Percentiles rank a stretch among this genome's conserved stretches.
phyloP scores from a whole-genome alignment of 2,113 vertebrate species.

The Callionymus lyra region DNA sequence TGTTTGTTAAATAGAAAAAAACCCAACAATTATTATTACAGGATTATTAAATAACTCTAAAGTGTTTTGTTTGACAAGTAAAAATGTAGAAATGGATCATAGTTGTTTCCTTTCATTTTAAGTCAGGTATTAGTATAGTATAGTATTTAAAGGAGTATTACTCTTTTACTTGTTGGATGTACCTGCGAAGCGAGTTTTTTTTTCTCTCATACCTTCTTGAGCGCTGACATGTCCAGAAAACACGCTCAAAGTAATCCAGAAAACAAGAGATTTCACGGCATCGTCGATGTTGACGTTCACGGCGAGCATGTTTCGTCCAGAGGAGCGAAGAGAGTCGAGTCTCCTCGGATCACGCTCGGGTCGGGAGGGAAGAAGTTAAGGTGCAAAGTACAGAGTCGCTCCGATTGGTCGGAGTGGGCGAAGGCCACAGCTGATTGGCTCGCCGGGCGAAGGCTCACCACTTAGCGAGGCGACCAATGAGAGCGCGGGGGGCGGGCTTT shows the following conservation, averaged over 20 bases:
- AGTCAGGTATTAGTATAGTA: no score
- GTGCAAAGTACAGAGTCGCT: conserved; percentile 14
- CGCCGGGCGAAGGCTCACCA: conserved; percentile 24
- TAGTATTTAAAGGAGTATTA: no score
- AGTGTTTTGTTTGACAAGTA: no score
- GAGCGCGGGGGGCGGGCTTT: conserved; percentile 19
- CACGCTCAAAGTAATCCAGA: conserved; percentile 42
- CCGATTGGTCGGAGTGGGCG: conserved; percentile 39
- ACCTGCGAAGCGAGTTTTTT: not conserved
- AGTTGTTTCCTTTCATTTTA: no score
- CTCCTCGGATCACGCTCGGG: conserved; percentile 5
- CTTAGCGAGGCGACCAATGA: conserved; percentile 5
- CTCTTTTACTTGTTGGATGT: conserved; percentile 4
- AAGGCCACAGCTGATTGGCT: conserved; percentile 46
- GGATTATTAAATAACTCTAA: no score
- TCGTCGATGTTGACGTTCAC: conserved; percentile 26
- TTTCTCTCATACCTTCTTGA: conserved; percentile 63
- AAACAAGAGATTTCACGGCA: conserved; percentile 30
- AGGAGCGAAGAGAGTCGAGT: conserved; percentile 19
- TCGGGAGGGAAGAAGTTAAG: conserved; percentile 23
- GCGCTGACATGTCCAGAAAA: conserved; percentile 30
- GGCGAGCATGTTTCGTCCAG: conserved; percentile 44
- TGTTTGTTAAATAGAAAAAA: no score
- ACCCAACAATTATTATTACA: no score
- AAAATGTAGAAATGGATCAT: no score